Evolutionary conservation across 2,888 invertebrate genomes (phyloP).

Genomic region (Carterocephalus palaemon): DNA sequence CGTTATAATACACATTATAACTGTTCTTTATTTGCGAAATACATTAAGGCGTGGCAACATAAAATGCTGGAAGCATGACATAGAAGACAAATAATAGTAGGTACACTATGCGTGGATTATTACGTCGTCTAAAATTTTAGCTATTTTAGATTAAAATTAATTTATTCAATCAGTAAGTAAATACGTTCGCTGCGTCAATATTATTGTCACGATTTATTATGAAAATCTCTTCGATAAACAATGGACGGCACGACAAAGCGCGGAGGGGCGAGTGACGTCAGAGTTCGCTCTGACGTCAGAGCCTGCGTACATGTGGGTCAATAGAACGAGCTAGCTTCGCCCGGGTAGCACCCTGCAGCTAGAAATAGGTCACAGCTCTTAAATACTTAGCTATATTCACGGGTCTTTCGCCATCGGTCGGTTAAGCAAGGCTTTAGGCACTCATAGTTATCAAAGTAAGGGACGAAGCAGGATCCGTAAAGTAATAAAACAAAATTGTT

Average conservation of each 20-base stretch:
- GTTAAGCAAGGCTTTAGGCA: slow-evolving; percentile 28
- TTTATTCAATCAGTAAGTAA: neutral
- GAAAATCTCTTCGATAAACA: slow-evolving; percentile 39
- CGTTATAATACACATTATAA: too few species aligned
- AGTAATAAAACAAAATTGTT: slow-evolving; percentile 25
- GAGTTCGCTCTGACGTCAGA: slow-evolving; percentile 60
- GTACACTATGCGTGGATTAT: too few species aligned
- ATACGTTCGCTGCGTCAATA: slow-evolving; percentile 7
- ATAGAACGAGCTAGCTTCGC: slow-evolving; percentile 57
- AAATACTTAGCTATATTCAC: slow-evolving; percentile 51
- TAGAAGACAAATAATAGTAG: too few species aligned
- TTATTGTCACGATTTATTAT: slow-evolving; percentile 30
- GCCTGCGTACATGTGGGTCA: slow-evolving; percentile 73
- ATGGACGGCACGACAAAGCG: slow-evolving; percentile 47
- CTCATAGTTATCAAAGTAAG: slow-evolving; percentile 21
- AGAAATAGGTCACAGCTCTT: slow-evolving; percentile 66
- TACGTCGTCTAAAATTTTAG: too few species aligned
- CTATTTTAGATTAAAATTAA: too few species aligned
- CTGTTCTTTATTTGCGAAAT: too few species aligned
- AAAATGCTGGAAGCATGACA: too few species aligned
- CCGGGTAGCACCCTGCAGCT: slow-evolving; percentile 60
- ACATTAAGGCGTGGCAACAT: too few species aligned
- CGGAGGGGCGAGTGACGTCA: slow-evolving; percentile 62
- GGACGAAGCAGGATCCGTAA: slow-evolving; percentile 14
- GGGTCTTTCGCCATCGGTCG: slow-evolving; percentile 36